These are phyloP conservation scores for Tipula confusa DNA, from an alignment of 2,888 invertebrate genomes.

Conservation along the genomic window DNA sequence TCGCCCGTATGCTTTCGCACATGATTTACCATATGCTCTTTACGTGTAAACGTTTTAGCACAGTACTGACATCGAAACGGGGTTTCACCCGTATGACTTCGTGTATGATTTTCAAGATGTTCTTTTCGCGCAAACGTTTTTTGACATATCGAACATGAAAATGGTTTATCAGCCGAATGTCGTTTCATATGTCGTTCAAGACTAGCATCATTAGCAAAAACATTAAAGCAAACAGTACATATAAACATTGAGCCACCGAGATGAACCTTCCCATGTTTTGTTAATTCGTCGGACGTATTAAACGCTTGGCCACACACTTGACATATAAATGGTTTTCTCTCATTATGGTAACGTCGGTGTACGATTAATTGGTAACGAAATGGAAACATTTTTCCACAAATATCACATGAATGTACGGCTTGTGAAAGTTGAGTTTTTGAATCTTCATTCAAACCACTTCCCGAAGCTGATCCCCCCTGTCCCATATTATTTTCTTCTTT, in stretches of 20 bases:
- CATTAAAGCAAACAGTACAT: constrained; percentile 68
- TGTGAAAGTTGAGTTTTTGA: constrained; percentile 34
- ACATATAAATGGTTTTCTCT: constrained; percentile 76
- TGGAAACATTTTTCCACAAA: constrained; percentile 82
- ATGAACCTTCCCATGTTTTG: constrained; percentile 79
- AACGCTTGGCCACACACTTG: constrained; percentile 81
- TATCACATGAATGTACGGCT: constrained; percentile 66
- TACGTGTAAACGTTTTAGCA: constrained; percentile 78
- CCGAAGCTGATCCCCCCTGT: background rate
- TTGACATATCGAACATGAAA: constrained; percentile 78
- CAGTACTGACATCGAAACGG: constrained; percentile 81
- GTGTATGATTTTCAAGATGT: constrained; percentile 80
- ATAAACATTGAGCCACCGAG: constrained; percentile 73
- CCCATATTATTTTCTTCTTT: constrained; percentile 48
- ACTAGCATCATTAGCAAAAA: constrained; percentile 66
- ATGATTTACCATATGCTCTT: constrained; percentile 83
- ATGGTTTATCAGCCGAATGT: constrained; percentile 78
- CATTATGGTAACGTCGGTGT: constrained; percentile 78
- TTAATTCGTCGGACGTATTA: constrained; percentile 71
- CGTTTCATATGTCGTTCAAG: constrained; percentile 75
- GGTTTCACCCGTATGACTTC: constrained; percentile 77
- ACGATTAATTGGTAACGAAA: constrained; percentile 84
- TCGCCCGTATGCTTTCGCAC: constrained; percentile 77
- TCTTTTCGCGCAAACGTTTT: constrained; percentile 84
- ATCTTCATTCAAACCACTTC: constrained; percentile 20